Conservation (phyloP, 2,113 vertebrate species). For the Megalops atlanticus region DNA sequence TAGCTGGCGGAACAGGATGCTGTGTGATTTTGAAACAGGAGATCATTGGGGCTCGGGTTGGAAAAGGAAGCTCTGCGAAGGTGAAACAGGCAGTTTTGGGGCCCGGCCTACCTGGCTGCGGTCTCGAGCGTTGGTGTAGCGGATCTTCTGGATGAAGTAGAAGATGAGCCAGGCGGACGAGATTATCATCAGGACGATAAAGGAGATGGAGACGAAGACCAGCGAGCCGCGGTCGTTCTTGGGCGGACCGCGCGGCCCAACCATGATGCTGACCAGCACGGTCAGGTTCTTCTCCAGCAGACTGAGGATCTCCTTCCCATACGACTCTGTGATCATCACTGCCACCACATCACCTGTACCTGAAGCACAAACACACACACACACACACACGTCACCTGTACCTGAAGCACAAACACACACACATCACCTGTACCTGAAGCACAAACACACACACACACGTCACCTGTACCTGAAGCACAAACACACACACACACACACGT, state of each 20-base stretch:
- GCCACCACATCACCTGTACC: conserved; percentile 92
- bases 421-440: conserved; percentile 83
- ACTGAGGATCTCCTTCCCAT: conserved; percentile 90
- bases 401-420: conserved; percentile 38
- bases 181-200: conserved; percentile 97
- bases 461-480: conserved; percentile 75
- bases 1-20: neutral
- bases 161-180: conserved; percentile 98
- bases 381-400: conserved; percentile 87
- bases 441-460: conserved; percentile 64
- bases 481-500: conserved; percentile 58
- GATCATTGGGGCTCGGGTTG: too few species aligned
- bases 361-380: neutral
- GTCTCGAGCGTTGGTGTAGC: conserved; percentile 86
- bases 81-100: neutral
- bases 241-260: conserved; percentile 78
- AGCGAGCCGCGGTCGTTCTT: conserved; percentile 91
- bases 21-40: neutral
- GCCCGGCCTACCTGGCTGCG: conserved; percentile 84
- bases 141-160: conserved; percentile 99
- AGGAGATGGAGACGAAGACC: conserved; percentile 97
- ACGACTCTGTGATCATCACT: conserved; percentile 93
- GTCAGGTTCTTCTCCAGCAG: conserved; percentile 92
- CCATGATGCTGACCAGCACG: conserved; percentile 85
- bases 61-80: too few species aligned